phyloP scores from a whole-genome alignment of 2,113 vertebrate species.

The Rhegmatorhina hoffmannsi region DNA sequence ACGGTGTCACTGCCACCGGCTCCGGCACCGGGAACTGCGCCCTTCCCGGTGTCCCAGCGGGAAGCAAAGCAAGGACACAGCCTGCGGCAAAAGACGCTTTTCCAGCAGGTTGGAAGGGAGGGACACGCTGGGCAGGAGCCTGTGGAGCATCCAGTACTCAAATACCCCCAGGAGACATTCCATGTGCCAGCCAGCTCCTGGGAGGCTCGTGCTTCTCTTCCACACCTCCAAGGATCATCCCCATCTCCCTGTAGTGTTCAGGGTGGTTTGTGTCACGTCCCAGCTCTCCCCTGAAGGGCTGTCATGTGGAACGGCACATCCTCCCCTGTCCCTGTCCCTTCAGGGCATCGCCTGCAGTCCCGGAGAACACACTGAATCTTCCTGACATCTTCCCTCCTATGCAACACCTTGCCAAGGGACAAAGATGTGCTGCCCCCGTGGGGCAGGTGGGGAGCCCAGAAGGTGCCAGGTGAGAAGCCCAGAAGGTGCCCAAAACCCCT shows the following conservation, averaged over 20 bases:
- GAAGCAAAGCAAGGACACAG: not conserved
- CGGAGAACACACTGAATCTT: not conserved
- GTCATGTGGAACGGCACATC: not conserved
- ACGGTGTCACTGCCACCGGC: not conserved
- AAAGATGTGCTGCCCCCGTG: not conserved
- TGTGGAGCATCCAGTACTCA: fast-evolving
- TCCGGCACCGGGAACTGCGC: not conserved
- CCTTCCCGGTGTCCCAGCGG: fast-evolving
- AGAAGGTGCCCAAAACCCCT: not conserved
- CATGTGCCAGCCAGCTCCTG: not conserved
- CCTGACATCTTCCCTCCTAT: not conserved
- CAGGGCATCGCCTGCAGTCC: not conserved
- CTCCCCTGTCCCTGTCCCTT: not conserved
- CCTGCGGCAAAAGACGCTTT: not conserved
- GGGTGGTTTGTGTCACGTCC: not conserved
- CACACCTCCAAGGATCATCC: not conserved
- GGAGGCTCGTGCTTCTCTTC: not conserved
- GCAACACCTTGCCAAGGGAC: not conserved
- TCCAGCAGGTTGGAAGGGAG: not conserved
- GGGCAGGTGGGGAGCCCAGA: not conserved
- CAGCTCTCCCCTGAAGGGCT: not conserved
- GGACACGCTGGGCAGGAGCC: not conserved
- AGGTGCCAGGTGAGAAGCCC: not conserved
- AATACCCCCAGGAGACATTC: not conserved
- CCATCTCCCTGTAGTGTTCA: not conserved